Conservation (phyloP, 1,140 invertebrate genomes). For the Dolichoris vasculosae region DNA sequence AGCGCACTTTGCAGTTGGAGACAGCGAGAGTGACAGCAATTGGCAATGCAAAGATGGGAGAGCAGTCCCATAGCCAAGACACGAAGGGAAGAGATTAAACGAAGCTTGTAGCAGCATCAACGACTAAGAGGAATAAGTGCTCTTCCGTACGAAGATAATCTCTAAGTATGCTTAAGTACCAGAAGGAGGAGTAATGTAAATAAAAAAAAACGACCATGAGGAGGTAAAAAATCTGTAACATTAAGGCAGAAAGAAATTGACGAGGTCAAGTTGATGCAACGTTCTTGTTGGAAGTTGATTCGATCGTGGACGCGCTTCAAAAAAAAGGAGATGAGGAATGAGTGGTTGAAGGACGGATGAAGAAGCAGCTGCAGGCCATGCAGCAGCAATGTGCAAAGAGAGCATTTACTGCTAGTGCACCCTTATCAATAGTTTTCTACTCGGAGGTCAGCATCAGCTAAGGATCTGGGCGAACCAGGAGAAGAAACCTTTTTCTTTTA, state of each 20-base stretch:
- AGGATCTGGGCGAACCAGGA: too few relatives aligned
- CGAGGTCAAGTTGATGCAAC: neutral
- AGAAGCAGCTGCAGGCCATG: neutral
- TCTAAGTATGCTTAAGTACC: neutral
- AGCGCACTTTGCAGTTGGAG: neutral
- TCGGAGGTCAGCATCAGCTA: too few relatives aligned
- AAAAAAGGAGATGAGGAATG: neutral
- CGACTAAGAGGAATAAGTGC: neutral
- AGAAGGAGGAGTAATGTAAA: neutral
- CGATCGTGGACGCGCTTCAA: neutral
- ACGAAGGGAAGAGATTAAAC: neutral
- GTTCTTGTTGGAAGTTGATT: neutral
- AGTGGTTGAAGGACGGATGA: neutral
- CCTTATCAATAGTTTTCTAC: too few relatives aligned
- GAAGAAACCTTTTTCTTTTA: neutral
- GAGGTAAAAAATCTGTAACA: neutral
- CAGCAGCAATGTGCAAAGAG: neutral
- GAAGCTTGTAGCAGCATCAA: neutral
- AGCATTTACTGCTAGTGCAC: too few relatives aligned
- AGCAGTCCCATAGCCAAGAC: neutral
- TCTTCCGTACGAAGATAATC: neutral
- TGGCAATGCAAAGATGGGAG: neutral
- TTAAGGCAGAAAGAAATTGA: neutral
- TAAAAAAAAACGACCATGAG: neutral
- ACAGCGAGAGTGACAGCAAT: slow-evolving; percentile 5